These are phyloP conservation scores for Achroia grisella DNA, from an alignment of 1,140 invertebrate genomes.

Conservation along the genomic window DNA sequence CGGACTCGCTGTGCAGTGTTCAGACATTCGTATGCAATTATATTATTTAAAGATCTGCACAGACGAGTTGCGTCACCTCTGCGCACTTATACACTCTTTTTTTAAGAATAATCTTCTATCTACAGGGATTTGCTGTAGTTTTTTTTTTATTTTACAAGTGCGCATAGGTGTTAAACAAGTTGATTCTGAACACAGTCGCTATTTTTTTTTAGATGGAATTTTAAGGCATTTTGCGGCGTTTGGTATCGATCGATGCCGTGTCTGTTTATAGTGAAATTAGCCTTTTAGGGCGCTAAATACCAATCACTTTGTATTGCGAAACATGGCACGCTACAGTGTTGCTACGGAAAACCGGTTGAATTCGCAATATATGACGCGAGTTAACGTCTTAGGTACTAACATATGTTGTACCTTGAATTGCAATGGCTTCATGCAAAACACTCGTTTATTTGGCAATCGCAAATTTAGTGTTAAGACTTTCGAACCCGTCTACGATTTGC, in stretches of 20 bases:
- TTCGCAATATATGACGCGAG: no score
- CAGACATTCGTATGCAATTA: background rate
- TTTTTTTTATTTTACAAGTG: slow-evolving; percentile 14
- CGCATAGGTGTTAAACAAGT: slow-evolving; percentile 28
- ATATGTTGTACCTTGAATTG: no score
- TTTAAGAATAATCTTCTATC: background rate
- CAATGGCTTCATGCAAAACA: no score
- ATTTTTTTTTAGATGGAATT: slow-evolving; percentile 18
- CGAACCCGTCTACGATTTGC: no score
- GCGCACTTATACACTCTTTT: slow-evolving; percentile 4
- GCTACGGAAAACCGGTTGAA: no score
- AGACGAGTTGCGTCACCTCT: background rate
- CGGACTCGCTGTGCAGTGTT: background rate
- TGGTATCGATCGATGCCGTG: background rate
- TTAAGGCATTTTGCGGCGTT: background rate
- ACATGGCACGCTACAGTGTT: no score
- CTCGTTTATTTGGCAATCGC: no score
- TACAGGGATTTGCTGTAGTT: background rate
- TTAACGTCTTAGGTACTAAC: no score
- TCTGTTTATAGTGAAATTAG: no score
- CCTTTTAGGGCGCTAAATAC: background rate
- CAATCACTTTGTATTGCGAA: background rate
- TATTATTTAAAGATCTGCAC: slow-evolving; percentile 3
- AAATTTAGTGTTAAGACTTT: no score
- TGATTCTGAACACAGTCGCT: slow-evolving; percentile 55